Base-by-base conservation (phyloP, 2,888 invertebrate species). In the Drosophila pegasa region DNA sequence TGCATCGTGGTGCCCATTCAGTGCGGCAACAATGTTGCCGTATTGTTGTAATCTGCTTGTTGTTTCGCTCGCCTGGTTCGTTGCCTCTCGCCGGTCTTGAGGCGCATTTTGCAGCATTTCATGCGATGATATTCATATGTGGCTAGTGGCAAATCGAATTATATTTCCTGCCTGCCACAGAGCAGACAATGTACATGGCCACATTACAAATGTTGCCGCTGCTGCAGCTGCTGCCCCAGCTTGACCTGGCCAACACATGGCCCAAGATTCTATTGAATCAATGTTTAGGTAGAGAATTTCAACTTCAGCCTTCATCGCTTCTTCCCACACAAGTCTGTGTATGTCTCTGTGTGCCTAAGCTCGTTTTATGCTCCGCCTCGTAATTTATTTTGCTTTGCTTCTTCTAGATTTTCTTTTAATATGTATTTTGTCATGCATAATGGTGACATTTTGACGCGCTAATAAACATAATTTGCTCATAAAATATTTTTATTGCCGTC, bases 361-460 rank as follows among this genome's bases (percentile, higher is more conserved):
- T 63, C 58, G 43, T 54, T 71, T 73, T 65, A 72, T 64, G 67
- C 27, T 56, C 31, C 38, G 66, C 71, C 71, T 73, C 75, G 73
- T 75, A 75, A 81, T 75, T 81, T 71, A 65, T 33, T 37, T 56
- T 52, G 45, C 59, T 29, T n/a, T 20, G 31, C n/a, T n/a, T 40
- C 38, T 29, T 31, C 12, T 58, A 61, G 51, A 58, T 62, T 60
- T 70, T 64, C 62, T 69, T 82, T 85, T 87, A 81, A 84, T 78
- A 76, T 64, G 87, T 68, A 68, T 87, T 83, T 77, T 78, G 59
- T 75, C 86, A 74, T 81, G 71, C 80, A 86, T 79, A 87, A 84
- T 82, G 83, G 77, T 86, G 87, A 86, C 87, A 85, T 85, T 86
- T 83, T 75, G 88, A 88, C 88, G 76, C 84, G 84, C 88, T 85